Evolutionary conservation across 2,113 vertebrate genomes (phyloP), one percentile per base, ranked within the genome.

Genomic region (Rhynchomys soricoides): DNA sequence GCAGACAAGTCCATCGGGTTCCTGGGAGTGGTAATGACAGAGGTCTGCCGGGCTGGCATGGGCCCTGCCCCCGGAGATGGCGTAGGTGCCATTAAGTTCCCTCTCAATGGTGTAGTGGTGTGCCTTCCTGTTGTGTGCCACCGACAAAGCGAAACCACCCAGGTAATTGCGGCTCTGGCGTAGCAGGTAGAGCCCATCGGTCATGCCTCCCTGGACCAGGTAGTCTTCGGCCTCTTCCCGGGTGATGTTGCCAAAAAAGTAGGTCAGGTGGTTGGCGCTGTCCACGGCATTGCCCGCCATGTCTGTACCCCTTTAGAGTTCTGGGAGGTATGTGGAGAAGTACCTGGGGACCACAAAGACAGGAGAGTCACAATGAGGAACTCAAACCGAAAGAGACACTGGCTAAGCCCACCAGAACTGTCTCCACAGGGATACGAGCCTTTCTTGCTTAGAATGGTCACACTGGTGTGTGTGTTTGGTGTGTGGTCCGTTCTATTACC

Each of bases 91-190:
- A 24, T 99, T 99, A 68, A 99, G 73, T 94, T 99, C 99, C 40
- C 98, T 98, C 98, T 99, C 99, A 10, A 99, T 99, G 78, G 99
- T 99, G 96, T 99, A 99, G 97, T 99, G 99, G 98, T 99, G 99
- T 71, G 98, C 99, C 86, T 99, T 99, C 50, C 97, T 96, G 24
- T 97, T 96, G 1, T 98, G 86, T 0, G 99, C 98, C 97, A 99
- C 98, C 0, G 99, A 99, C 7, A 99, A 98, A 0, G 99, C 99
- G 29, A 99, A 99, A 77, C 99, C 99, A 0, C 99, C 99, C 16
- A 99, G 98, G 96, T 99, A 99, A 97, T 99, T 99, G 17, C 99
- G 99, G 96, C 99, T 99, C 97, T 99, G 99, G 12, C 99, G 98
- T 16, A 99, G 98, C 96, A 99, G 98, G 93, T 99, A 99, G 0